Evolutionary conservation across 2,888 invertebrate species (phyloP).

Genomic region (Tetragonula carbonaria): DNA sequence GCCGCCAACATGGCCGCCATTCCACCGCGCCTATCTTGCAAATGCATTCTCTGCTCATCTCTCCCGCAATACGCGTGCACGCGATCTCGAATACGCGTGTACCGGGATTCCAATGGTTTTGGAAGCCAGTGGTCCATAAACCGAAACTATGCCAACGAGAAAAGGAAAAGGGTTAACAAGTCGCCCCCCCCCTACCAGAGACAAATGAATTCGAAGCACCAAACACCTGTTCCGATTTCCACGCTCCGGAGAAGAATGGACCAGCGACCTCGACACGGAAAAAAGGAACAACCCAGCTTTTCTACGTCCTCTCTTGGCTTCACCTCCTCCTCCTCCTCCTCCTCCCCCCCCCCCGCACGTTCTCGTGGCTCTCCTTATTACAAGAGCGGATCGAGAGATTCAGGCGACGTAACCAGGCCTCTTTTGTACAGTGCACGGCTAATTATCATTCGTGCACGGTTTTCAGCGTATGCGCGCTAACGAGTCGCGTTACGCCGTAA

Average conservation of each 20-base stretch:
- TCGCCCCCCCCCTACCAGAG: slow-evolving; percentile 9
- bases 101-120: not conserved
- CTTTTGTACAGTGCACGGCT: slow-evolving; percentile 57
- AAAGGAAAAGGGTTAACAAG: slow-evolving; percentile 46
- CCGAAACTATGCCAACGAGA: slow-evolving; percentile 29
- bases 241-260: slow-evolving; percentile 37
- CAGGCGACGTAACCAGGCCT: slow-evolving; percentile 36
- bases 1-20: not conserved
- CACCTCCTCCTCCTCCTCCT: not conserved
- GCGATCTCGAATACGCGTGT: not conserved
- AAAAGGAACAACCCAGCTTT: slow-evolving; percentile 18
- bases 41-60: not conserved
- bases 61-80: not conserved
- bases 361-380: slow-evolving; percentile 20
- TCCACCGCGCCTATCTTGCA: not conserved
- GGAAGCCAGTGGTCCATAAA: not conserved
- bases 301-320: not conserved
- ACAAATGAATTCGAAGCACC: slow-evolving; percentile 52
- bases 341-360: not conserved
- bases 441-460: slow-evolving; percentile 66
- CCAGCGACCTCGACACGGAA: slow-evolving; percentile 51
- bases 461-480: slow-evolving; percentile 55
- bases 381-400: slow-evolving; percentile 46
- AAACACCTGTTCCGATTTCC: slow-evolving; percentile 47
- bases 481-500: slow-evolving; percentile 66